Percentiles rank a stretch among this genome's conserved stretches.
phyloP scores from a whole-genome alignment of 30 jellyfish, hydroid and myxozoan genomes.

The Morbakka virulenta region DNA sequence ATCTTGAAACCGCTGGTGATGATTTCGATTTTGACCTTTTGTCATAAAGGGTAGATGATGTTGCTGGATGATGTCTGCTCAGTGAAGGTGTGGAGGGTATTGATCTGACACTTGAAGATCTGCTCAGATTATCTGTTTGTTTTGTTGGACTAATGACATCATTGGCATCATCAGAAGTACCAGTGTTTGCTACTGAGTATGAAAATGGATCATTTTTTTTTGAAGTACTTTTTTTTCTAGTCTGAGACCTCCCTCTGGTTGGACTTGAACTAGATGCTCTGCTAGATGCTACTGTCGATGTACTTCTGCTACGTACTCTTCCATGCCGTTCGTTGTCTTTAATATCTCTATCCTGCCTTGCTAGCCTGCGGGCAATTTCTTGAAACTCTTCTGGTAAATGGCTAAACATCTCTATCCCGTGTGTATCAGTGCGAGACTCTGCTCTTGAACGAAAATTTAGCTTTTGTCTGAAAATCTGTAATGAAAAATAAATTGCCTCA shows the following conservation, averaged over 20 bases:
- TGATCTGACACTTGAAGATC: constrained; percentile 94
- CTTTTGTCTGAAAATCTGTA: constrained; percentile 79
- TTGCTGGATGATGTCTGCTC: constrained; percentile 92
- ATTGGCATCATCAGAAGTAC: constrained; percentile 32
- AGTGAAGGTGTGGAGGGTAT: constrained; percentile 94
- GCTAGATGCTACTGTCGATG: constrained; percentile 82
- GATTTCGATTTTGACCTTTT: constrained; percentile 47
- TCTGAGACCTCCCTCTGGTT: constrained; percentile 68
- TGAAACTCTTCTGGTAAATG: constrained; percentile 97
- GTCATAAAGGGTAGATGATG: constrained; percentile 55
- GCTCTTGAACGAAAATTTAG: constrained; percentile 83
- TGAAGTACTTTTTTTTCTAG: neutral
- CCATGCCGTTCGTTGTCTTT: constrained; percentile 54
- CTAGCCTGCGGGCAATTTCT: constrained; percentile 95
- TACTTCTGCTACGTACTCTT: constrained; percentile 66
- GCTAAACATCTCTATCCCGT: constrained; percentile 94
- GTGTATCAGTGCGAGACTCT: constrained; percentile 88
- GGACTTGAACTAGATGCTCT: constrained; percentile 94
- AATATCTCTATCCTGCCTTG: constrained; percentile 88
- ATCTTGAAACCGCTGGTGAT: constrained; percentile 62
- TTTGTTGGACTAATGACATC: constrained; percentile 56
- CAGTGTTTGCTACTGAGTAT: constrained; percentile 39
- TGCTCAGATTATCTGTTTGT: constrained; percentile 71
- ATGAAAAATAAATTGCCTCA: neutral
- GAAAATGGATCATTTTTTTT: constrained; percentile 43